Evolutionary conservation across 2,888 invertebrate genomes (phyloP).

Genomic region (Lampropteryx suffumata): DNA sequence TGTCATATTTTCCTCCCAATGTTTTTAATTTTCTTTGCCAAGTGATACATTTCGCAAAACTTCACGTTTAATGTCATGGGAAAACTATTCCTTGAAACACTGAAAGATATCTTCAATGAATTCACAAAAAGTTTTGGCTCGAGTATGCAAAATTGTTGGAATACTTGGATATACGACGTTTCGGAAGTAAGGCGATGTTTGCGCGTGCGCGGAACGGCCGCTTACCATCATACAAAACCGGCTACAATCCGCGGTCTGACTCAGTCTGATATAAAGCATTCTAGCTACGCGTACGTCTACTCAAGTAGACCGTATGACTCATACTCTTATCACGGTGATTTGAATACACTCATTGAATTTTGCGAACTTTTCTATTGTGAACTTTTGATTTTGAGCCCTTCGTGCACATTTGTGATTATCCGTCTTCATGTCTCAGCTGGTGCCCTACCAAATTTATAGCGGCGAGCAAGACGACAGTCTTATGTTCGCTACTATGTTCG

Average conservation of each 20-base stretch:
- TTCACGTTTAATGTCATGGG: conserved; percentile 52
- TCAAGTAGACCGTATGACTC: conserved; percentile 66
- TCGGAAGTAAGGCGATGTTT: conserved; percentile 40
- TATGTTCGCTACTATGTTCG: conserved; percentile 82
- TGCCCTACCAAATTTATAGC: conserved; percentile 78
- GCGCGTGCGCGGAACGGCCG: conserved; percentile 73
- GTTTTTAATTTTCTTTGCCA: conserved; percentile 41
- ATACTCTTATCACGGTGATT: conserved; percentile 74
- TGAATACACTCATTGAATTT: conserved; percentile 53
- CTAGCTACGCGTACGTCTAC: conserved; percentile 72
- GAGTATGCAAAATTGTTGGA: conserved; percentile 62
- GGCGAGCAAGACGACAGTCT: conserved; percentile 81
- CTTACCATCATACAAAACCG: conserved; percentile 73
- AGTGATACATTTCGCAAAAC: conserved; percentile 43
- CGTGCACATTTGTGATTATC: conserved; percentile 63
- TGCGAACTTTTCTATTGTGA: conserved; percentile 54
- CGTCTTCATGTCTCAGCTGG: conserved; percentile 85
- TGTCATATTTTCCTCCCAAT: conserved; percentile 29
- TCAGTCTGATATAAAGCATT: conserved; percentile 80
- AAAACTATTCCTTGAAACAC: conserved; percentile 72
- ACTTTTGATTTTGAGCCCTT: conserved; percentile 44
- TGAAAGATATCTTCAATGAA: conserved; percentile 44
- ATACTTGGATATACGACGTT: conserved; percentile 63
- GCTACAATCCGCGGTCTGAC: conserved; percentile 69
- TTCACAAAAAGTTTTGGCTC: conserved; percentile 66